Conservation (phyloP, 2,888 invertebrate genomes). For the Heliconius ismenius region DNA sequence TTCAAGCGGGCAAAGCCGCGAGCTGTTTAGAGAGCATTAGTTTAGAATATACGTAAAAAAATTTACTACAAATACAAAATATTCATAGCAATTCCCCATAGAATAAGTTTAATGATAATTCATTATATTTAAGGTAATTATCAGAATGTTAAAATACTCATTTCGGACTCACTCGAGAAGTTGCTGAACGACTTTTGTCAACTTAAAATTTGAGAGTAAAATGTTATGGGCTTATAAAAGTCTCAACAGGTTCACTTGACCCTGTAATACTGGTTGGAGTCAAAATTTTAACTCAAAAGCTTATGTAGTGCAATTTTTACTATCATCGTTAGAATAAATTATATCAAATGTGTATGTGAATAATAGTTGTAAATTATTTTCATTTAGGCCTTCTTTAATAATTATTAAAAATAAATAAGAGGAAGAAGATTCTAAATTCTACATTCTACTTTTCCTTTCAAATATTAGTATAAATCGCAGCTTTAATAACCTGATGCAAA, state of each 20-base stretch:
- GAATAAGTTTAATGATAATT: neutral
- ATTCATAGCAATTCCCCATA: neutral
- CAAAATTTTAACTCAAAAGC: constrained; percentile 1
- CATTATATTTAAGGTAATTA: constrained; percentile 12
- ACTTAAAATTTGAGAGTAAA: constrained; percentile 17
- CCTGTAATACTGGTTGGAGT: constrained; percentile 15
- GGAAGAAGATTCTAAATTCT: too few species aligned
- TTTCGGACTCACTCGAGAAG: constrained; percentile 10
- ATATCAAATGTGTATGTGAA: neutral
- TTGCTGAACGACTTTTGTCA: constrained; percentile 10
- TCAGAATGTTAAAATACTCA: neutral
- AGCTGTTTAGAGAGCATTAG: too few species aligned
- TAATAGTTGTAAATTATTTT: neutral
- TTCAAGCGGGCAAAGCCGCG: too few species aligned
- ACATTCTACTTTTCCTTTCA: too few species aligned
- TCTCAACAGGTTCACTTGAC: constrained; percentile 25
- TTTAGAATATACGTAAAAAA: neutral
- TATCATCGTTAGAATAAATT: constrained; percentile 2
- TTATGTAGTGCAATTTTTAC: neutral
- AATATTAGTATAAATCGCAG: too few species aligned
- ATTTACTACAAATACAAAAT: neutral
- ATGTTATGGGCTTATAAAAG: constrained; percentile 18
- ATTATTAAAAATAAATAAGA: too few species aligned
- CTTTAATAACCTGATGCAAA: neutral
- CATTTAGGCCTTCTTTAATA: neutral